phyloP scores from a whole-genome alignment of 2,797 vertebrate species.

The Bovichtus variegatus region DNA sequence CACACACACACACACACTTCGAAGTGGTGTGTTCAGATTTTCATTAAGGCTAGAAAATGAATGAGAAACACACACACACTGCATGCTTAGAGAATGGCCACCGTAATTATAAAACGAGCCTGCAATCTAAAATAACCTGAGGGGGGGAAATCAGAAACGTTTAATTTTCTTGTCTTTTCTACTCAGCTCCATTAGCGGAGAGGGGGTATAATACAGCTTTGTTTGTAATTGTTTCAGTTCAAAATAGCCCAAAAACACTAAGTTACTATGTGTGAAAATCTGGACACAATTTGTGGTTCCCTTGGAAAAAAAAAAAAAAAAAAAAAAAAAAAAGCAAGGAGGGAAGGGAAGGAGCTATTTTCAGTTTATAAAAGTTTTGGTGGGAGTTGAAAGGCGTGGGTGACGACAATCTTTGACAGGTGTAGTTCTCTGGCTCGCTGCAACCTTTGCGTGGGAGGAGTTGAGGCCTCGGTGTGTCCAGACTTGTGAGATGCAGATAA shows the following conservation, averaged over 20 bases:
- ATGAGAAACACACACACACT: conserved; percentile 41
- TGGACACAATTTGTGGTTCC: conserved; percentile 83
- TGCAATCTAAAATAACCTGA: conserved; percentile 66
- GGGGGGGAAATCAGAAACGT: conserved; percentile 49
- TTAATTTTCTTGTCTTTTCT: conserved; percentile 66
- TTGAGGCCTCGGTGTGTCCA: conserved; percentile 24
- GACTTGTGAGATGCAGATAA: conserved; percentile 35
- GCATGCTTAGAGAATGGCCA: conserved; percentile 45
- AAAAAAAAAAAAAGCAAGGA: conserved; percentile 17
- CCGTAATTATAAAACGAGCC: conserved; percentile 65
- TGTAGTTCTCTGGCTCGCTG: conserved; percentile 50
- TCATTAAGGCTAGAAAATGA: conserved; percentile 52
- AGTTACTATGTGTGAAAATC: conserved; percentile 81
- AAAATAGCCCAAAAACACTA: conserved; percentile 75
- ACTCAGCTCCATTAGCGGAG: conserved; percentile 56
- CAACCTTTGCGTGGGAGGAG: conserved; percentile 45
- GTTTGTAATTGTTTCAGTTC: conserved; percentile 74
- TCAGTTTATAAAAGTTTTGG: conserved; percentile 62
- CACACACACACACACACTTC: too few species aligned
- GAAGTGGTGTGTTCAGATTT: conserved; percentile 45
- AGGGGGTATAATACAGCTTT: conserved; percentile 64
- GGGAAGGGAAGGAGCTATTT: conserved; percentile 64
- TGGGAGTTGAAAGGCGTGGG: conserved; percentile 46
- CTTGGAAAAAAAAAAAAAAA: conserved; percentile 32
- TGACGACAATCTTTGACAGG: conserved; percentile 70